Percentiles rank a stretch among this genome's conserved stretches.
Evolutionary conservation across 2,888 invertebrate genomes (phyloP).

Genomic region (Phlogophora meticulosa): DNA sequence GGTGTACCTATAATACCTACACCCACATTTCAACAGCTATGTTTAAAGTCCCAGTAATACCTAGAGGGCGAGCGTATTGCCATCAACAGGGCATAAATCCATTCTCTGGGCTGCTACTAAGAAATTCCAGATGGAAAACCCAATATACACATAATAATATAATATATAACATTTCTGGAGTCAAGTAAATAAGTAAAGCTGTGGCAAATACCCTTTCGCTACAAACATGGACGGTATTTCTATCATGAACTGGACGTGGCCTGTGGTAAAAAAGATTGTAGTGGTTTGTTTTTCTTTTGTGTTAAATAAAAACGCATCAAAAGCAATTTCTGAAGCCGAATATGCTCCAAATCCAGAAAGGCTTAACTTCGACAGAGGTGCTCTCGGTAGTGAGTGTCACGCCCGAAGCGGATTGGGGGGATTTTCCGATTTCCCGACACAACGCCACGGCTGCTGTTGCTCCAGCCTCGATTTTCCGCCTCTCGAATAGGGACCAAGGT

Average conservation of each 20-base stretch:
- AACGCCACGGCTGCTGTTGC: conserved; percentile 69
- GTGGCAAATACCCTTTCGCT: not conserved
- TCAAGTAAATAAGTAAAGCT: not conserved
- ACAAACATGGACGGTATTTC: not conserved
- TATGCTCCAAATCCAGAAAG: conserved; percentile 74
- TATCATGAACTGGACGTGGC: conserved; percentile 4
- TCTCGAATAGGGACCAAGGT: conserved; percentile 69
- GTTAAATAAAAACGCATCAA: conserved; percentile 65
- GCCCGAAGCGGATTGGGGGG: conserved; percentile 75
- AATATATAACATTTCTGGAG: not conserved
- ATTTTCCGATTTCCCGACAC: conserved; percentile 80
- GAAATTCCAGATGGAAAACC: too few species aligned
- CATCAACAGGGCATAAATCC: too few species aligned
- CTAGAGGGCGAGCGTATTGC: too few species aligned
- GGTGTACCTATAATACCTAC: too few species aligned
- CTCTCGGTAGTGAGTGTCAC: conserved; percentile 74
- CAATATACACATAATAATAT: too few species aligned
- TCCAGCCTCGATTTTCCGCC: conserved; percentile 73
- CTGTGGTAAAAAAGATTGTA: conserved; percentile 15
- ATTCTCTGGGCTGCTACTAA: too few species aligned
- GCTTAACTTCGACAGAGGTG: conserved; percentile 76
- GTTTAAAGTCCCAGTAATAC: too few species aligned
- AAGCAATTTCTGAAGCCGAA: conserved; percentile 71
- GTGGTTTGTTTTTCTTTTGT: conserved; percentile 45
- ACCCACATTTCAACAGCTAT: too few species aligned